These are phyloP conservation scores for Salmo trutta DNA, from an alignment of 2,797 vertebrate species.

Conservation along the genomic window DNA sequence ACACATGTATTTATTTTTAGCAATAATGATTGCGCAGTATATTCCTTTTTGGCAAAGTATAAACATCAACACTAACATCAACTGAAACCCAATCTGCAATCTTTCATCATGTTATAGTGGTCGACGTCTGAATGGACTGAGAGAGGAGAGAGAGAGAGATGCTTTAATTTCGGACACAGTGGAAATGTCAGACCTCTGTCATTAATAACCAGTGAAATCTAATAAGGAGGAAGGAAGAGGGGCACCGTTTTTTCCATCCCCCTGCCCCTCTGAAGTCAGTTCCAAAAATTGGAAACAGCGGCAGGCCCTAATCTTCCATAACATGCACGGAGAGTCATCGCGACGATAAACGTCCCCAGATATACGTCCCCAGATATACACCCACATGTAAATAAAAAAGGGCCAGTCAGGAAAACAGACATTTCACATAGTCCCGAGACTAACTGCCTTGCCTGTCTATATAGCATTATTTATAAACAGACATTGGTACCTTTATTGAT, in stretches of 20 bases:
- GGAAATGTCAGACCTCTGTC: conserved; percentile 1
- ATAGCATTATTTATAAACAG: conserved; percentile 58
- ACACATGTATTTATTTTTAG: not conserved
- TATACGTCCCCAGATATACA: not conserved
- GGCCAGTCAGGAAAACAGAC: not conserved
- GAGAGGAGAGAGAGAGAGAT: conserved; percentile 3
- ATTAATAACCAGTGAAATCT: conserved; percentile 24
- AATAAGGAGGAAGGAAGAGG: conserved; percentile 10
- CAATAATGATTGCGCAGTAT: conserved; percentile 2
- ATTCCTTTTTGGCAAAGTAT: not conserved
- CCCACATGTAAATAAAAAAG: conserved; percentile 7
- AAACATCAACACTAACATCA: not conserved
- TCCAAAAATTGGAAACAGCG: conserved; percentile 72
- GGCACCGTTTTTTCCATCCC: conserved; percentile 56
- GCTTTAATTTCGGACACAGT: conserved; percentile 22
- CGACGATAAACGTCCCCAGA: conserved; percentile 50
- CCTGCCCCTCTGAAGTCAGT: conserved; percentile 54
- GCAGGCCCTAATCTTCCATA: conserved; percentile 71
- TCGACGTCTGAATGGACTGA: not conserved
- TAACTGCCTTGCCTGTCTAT: conserved; percentile 32
- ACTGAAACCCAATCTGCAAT: not conserved
- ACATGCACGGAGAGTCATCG: conserved; percentile 54
- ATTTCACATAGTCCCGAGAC: conserved; percentile 17
- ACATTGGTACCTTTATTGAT: conserved; percentile 64
- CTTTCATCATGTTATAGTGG: not conserved